phyloP scores from a whole-genome alignment of 2,113 vertebrate genomes.

The Chaetodon trifascialis region DNA sequence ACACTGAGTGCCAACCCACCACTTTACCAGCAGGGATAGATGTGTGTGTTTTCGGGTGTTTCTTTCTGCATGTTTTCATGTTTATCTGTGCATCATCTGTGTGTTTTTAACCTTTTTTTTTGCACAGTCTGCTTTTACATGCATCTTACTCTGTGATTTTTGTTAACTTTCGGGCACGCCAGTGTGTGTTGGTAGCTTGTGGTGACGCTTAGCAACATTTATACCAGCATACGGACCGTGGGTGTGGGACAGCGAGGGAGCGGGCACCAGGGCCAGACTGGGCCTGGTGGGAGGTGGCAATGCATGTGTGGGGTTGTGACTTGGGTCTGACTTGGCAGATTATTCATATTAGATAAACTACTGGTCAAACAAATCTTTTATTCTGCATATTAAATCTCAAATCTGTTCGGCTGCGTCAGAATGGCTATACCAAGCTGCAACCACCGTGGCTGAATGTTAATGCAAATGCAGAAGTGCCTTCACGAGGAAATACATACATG shows the following conservation, averaged over 20 bases:
- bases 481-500: no score
- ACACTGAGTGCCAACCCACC: conserved; percentile 16
- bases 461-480: no score
- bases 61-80: not conserved
- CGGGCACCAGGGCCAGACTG: conserved; percentile 48
- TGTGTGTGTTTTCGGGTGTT: not conserved
- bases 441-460: no score
- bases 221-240: conserved; percentile 68
- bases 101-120: not conserved
- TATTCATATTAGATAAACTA: conserved; percentile 18
- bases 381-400: not conserved
- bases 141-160: not conserved
- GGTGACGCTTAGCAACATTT: conserved; percentile 46
- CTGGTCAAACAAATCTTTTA: conserved; percentile 7
- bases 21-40: conserved; percentile 24
- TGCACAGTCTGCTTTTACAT: not conserved
- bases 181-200: not conserved
- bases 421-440: no score
- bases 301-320: conserved; percentile 21
- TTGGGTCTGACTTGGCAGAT: conserved; percentile 29
- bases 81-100: not conserved
- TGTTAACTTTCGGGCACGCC: not conserved
- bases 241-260: conserved; percentile 55
- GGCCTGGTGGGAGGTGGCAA: conserved; percentile 56
- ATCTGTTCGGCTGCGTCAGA: not conserved